These are phyloP conservation scores for Drosophila kanekoi DNA, from an alignment of 2,888 invertebrate genomes.

Conservation along the genomic window DNA sequence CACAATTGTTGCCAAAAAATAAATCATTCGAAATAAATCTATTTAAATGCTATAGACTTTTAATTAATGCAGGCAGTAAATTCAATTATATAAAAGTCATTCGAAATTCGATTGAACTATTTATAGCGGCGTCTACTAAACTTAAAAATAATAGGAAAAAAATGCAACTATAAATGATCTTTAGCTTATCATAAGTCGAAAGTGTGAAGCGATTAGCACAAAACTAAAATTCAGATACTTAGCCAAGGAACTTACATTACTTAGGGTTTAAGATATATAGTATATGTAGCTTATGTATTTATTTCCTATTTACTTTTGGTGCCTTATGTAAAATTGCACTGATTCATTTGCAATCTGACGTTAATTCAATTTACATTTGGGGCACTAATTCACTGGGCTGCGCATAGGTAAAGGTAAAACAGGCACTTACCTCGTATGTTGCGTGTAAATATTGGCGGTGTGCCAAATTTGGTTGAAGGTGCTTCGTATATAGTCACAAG, in stretches of 20 bases:
- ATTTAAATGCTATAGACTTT: constrained; percentile 64
- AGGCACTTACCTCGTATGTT: constrained; percentile 84
- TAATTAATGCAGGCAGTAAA: constrained; percentile 63
- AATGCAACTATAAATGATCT: constrained; percentile 48
- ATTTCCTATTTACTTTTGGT: constrained; percentile 49
- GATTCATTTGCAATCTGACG: constrained; percentile 43
- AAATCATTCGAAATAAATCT: constrained; percentile 60
- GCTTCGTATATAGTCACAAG: constrained; percentile 84
- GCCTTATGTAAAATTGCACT: constrained; percentile 39
- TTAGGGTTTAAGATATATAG: not conserved
- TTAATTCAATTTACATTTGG: constrained; percentile 58
- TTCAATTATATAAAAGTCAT: constrained; percentile 72
- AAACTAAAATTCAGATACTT: constrained; percentile 5
- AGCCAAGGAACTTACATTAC: constrained; percentile 1
- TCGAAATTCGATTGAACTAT: constrained; percentile 48
- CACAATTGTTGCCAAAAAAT: constrained; percentile 75
- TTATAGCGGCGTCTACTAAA: constrained; percentile 45
- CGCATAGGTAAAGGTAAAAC: constrained; percentile 39
- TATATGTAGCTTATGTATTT: constrained; percentile 1
- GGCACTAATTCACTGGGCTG: constrained; percentile 53
- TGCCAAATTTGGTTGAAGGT: constrained; percentile 82
- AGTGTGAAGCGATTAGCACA: constrained; percentile 28
- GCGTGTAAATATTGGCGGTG: constrained; percentile 85
- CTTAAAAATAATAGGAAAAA: constrained; percentile 39
- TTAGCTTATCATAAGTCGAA: constrained; percentile 44